Percentiles rank a stretch among this genome's conserved stretches.
These are phyloP conservation scores for Guaruba guarouba DNA, from an alignment of 2,113 vertebrate species.

Conservation along the genomic window DNA sequence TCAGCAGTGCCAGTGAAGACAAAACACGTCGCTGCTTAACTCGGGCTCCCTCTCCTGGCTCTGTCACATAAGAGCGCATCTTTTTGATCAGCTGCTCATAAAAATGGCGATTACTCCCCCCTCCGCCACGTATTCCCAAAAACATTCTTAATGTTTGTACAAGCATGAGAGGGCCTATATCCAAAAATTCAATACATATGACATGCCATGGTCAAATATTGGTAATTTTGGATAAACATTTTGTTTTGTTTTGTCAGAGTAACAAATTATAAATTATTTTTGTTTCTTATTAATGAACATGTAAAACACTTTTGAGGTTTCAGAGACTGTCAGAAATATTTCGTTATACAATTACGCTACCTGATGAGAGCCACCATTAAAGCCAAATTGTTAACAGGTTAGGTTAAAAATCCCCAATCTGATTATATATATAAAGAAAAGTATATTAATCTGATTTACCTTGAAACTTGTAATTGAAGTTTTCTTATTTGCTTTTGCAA, in stretches of 20 bases:
- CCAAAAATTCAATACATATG: not conserved
- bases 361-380: not conserved
- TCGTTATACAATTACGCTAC: not conserved
- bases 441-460: slow-evolving; percentile 73
- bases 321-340: not conserved
- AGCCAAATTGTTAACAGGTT: not conserved
- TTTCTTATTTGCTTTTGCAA: slow-evolving; percentile 81
- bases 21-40: not conserved
- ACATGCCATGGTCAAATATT: not conserved
- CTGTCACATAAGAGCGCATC: fast-evolving
- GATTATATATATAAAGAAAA: not conserved
- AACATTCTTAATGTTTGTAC: not conserved
- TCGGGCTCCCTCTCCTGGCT: not conserved
- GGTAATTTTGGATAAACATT: not conserved
- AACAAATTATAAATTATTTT: not conserved
- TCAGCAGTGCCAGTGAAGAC: not conserved
- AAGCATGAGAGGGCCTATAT: not conserved
- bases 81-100: not conserved
- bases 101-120: fast-evolving
- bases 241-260: not conserved
- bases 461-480: slow-evolving; percentile 91
- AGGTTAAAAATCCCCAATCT: not conserved
- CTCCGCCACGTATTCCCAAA: not conserved
- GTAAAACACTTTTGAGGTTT: not conserved
- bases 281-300: slow-evolving; percentile 6